Evolutionary conservation across 1,140 invertebrate genomes (phyloP).

Genomic region (Brachionus rotundiformis): DNA sequence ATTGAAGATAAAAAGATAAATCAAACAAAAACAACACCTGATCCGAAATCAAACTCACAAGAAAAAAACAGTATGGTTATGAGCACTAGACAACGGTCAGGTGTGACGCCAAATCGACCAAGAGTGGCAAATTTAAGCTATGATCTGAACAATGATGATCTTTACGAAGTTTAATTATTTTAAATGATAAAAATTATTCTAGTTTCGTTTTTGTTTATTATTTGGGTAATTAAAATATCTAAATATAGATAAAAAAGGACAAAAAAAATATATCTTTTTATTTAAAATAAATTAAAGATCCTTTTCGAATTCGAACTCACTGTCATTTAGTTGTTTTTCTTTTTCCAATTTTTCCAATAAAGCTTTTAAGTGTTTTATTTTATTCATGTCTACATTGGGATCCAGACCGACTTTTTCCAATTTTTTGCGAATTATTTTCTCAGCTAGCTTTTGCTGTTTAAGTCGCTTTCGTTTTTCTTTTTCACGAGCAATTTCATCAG

Average conservation of each 20-base stretch:
- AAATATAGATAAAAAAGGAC: background rate
- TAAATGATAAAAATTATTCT: background rate
- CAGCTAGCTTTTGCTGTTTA: slow-evolving; percentile 33
- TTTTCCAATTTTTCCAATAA: slow-evolving; percentile 37
- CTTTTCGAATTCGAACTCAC: slow-evolving; percentile 28
- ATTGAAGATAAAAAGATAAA: background rate
- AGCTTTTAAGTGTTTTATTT: slow-evolving; percentile 33
- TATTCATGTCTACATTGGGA: slow-evolving; percentile 36
- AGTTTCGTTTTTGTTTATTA: too few species aligned
- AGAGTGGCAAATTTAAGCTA: background rate
- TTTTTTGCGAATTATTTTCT: slow-evolving; percentile 48
- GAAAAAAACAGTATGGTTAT: background rate
- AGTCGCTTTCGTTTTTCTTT: slow-evolving; percentile 46
- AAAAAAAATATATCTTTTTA: background rate
- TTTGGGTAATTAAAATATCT: background rate
- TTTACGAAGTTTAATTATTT: slow-evolving; percentile 4
- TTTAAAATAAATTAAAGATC: background rate
- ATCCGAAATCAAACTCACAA: background rate
- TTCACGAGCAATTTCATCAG: slow-evolving; percentile 33
- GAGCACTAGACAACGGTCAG: background rate
- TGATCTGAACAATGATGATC: slow-evolving; percentile 23
- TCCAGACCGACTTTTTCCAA: background rate
- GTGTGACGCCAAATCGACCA: background rate
- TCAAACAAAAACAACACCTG: background rate
- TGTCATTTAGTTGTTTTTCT: slow-evolving; percentile 16